phyloP scores from a whole-genome alignment of 2,888 invertebrate genomes.

The Drosophila helvetica region DNA sequence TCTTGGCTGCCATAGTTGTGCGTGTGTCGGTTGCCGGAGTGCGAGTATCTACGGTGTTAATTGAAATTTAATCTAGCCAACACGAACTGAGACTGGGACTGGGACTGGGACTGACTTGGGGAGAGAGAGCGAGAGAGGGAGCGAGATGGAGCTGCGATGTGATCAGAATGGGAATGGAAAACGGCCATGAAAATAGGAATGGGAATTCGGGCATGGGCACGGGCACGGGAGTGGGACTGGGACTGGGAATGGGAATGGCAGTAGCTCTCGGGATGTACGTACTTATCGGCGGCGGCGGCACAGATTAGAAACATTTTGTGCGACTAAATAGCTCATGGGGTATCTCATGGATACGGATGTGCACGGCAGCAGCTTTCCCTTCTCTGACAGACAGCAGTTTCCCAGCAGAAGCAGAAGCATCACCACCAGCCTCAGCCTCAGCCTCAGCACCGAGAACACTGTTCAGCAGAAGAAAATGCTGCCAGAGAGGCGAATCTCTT shows the following conservation, averaged over 20 bases:
- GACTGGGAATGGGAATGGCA: neutral
- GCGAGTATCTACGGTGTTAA: constrained; percentile 64
- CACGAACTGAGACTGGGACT: constrained; percentile 51
- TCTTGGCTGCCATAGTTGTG: constrained; percentile 38
- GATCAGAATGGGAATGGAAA: constrained; percentile 21
- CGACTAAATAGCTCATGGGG: constrained; percentile 60
- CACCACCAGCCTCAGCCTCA: no score
- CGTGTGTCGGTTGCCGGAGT: constrained; percentile 32
- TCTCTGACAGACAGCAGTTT: constrained; percentile 19
- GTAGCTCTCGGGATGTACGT: neutral
- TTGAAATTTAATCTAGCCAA: constrained; percentile 75
- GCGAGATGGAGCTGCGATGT: constrained; percentile 12
- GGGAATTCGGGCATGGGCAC: constrained; percentile 30
- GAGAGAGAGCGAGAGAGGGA: neutral
- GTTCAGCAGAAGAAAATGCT: no score
- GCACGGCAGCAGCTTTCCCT: constrained; percentile 45
- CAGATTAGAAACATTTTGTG: constrained; percentile 76
- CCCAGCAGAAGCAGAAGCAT: constrained; percentile 6
- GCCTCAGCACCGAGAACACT: no score
- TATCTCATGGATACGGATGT: constrained; percentile 73
- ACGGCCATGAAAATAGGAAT: constrained; percentile 21
- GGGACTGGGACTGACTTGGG: constrained; percentile 15
- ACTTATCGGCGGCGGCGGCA: constrained; percentile 65
- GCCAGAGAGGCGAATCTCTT: constrained; percentile 20
- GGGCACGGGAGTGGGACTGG: constrained; percentile 50